These are phyloP conservation scores for Netelia melanura DNA, from an alignment of 2,888 invertebrate species.

Conservation along the genomic window DNA sequence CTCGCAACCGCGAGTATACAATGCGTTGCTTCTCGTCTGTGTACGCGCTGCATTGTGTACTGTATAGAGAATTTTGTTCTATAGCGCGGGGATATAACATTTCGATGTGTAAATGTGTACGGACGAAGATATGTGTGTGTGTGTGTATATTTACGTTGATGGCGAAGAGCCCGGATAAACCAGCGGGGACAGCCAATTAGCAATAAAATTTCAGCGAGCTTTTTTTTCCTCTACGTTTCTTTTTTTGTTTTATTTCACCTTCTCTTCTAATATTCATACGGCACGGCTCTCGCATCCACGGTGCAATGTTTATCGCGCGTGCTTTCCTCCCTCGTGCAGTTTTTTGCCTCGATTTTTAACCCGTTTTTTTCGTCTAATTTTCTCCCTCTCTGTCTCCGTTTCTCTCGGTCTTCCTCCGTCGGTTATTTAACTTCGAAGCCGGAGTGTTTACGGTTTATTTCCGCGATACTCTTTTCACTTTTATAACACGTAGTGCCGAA, in stretches of 20 bases:
- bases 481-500: slow-evolving; percentile 1
- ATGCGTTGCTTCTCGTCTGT: slow-evolving; percentile 52
- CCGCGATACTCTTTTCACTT: slow-evolving; percentile 38
- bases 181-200: slow-evolving; percentile 70
- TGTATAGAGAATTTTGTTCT: slow-evolving; percentile 13
- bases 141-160: slow-evolving; percentile 33
- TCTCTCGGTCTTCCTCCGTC: background rate
- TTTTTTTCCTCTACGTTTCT: slow-evolving; percentile 38
- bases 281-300: slow-evolving; percentile 19
- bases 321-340: slow-evolving; percentile 31
- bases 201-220: slow-evolving; percentile 68
- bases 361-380: slow-evolving; percentile 10
- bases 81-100: slow-evolving; percentile 52
- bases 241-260: slow-evolving; percentile 39
- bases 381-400: background rate
- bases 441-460: slow-evolving; percentile 42
- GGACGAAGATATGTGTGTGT: background rate
- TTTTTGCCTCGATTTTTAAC: slow-evolving; percentile 14
- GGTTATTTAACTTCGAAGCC: slow-evolving; percentile 28
- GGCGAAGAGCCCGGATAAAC: slow-evolving; percentile 58
- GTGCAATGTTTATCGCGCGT: slow-evolving; percentile 54
- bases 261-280: slow-evolving; percentile 56
- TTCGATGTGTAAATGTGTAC: slow-evolving; percentile 4
- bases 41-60: slow-evolving; percentile 36
- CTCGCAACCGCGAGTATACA: slow-evolving; percentile 56